These are phyloP conservation scores for Myotis lucifugus DNA, from an alignment of 2,113 vertebrate genomes.

Conservation along the genomic window DNA sequence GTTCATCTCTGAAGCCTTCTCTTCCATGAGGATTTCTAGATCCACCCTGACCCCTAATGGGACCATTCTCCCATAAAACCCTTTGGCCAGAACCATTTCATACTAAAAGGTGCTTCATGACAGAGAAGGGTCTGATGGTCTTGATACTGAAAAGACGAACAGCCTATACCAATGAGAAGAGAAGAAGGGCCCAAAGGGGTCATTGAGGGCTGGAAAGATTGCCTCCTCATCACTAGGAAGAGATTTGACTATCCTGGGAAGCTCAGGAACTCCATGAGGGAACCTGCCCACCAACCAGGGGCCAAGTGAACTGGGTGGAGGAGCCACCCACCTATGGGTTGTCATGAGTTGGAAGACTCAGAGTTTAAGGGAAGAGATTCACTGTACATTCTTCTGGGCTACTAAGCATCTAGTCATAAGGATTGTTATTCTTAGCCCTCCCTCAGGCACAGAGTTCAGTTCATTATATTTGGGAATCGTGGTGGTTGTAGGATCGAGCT, in stretches of 20 bases:
- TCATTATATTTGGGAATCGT: background rate
- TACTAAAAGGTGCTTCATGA: background rate
- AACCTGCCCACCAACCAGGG: background rate
- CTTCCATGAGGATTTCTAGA: background rate
- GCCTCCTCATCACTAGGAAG: background rate
- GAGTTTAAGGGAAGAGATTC: background rate
- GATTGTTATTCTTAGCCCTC: background rate
- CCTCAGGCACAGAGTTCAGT: background rate
- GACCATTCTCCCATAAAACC: background rate
- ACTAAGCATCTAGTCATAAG: background rate
- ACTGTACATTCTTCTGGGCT: background rate
- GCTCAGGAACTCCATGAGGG: background rate
- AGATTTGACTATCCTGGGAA: background rate
- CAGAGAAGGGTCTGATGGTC: background rate
- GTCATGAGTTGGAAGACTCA: background rate
- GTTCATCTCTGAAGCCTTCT: background rate
- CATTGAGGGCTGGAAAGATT: too few species aligned
- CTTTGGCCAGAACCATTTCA: background rate
- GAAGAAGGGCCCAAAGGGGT: background rate
- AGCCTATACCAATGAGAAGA: background rate
- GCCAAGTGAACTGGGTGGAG: background rate
- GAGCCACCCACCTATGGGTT: background rate
- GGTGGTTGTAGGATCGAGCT: background rate
- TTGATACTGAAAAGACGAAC: background rate
- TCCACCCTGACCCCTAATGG: background rate